These are phyloP conservation scores for Pelagia noctiluca DNA, from an alignment of 30 jellyfish, hydroid and myxozoan genomes.

Conservation along the genomic window DNA sequence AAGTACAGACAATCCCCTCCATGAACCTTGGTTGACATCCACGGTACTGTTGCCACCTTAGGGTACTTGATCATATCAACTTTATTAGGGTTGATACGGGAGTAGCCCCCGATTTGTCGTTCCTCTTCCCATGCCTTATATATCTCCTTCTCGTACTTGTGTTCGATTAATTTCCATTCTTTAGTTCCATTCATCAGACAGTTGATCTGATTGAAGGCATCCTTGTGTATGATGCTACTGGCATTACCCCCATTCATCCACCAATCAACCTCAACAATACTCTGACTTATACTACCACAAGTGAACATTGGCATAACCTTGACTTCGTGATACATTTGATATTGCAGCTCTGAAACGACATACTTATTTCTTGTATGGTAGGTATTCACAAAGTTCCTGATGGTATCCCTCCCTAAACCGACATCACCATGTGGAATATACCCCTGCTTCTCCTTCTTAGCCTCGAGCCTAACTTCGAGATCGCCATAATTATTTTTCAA, in stretches of 20 bases:
- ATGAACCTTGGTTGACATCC: conserved; percentile 54
- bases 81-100: conserved; percentile 68
- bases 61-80: conserved; percentile 81
- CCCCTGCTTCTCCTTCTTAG: conserved; percentile 72
- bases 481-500: conserved; percentile 58
- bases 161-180: conserved; percentile 83
- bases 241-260: conserved; percentile 85
- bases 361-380: conserved; percentile 67
- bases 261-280: conserved; percentile 78
- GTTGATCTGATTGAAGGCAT: conserved; percentile 80
- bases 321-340: conserved; percentile 72
- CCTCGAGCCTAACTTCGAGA: conserved; percentile 80
- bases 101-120: conserved; percentile 79
- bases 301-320: conserved; percentile 68
- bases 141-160: conserved; percentile 58
- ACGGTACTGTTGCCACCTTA: conserved; percentile 69
- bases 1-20: conserved; percentile 84
- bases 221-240: conserved; percentile 82
- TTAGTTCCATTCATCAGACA: conserved; percentile 83
- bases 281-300: conserved; percentile 69
- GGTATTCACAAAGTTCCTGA: conserved; percentile 52
- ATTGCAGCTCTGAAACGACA: conserved; percentile 79
- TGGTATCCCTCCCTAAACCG: conserved; percentile 82
- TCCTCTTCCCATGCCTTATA: conserved; percentile 85
- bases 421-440: conserved; percentile 75